phyloP scores from a whole-genome alignment of 2,113 vertebrate species.

The Rhadina sibilatrix region DNA sequence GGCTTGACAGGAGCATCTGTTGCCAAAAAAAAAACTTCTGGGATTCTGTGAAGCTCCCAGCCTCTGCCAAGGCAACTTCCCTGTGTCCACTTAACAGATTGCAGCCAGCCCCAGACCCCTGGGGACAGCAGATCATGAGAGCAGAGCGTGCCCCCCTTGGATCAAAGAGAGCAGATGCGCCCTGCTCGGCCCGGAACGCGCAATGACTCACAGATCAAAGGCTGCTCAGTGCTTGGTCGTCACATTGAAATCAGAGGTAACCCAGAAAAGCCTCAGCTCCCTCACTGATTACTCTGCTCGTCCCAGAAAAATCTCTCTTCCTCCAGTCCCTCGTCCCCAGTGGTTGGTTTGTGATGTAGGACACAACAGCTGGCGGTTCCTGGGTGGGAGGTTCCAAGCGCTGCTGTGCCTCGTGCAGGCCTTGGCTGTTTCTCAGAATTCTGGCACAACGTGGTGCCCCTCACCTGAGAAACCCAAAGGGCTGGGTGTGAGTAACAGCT shows the following conservation, averaged over 20 bases:
- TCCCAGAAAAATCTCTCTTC: conserved; percentile 43
- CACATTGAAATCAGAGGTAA: background rate
- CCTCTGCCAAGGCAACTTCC: background rate
- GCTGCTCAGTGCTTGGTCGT: background rate
- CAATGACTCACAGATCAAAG: conserved; percentile 38
- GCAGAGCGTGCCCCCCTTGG: background rate
- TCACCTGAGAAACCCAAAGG: background rate
- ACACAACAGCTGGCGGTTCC: background rate
- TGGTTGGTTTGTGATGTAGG: background rate
- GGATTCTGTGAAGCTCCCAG: background rate
- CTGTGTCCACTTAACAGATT: background rate
- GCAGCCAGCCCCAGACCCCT: background rate
- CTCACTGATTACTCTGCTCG: background rate
- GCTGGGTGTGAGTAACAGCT: background rate
- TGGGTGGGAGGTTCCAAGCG: background rate
- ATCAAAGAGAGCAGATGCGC: conserved; percentile 25
- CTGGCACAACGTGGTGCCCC: background rate
- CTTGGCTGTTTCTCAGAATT: background rate
- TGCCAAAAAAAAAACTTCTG: background rate
- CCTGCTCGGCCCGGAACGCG: background rate
- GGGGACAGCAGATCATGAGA: background rate
- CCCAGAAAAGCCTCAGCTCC: conserved; percentile 41
- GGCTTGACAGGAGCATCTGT: background rate
- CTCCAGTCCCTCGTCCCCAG: background rate
- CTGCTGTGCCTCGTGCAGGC: background rate